Conservation (phyloP, 2,113 vertebrate genomes). For the Phrynosoma platyrhinos region DNA sequence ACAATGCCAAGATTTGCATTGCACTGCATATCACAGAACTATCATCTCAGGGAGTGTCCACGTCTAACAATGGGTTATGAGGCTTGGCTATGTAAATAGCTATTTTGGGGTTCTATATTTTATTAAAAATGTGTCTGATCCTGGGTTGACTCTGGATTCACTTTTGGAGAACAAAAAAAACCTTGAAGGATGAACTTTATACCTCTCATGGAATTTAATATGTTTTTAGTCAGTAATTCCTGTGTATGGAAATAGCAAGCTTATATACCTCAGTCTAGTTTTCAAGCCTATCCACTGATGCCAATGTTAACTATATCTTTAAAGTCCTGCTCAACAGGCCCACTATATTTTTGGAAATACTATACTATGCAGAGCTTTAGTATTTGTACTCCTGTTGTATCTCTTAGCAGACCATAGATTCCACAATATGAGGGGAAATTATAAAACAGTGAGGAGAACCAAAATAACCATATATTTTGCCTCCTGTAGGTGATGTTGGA, state of each 20-base stretch:
- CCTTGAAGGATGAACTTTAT: too few species aligned
- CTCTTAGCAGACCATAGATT: background rate
- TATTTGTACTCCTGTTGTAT: background rate
- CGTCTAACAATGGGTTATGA: background rate
- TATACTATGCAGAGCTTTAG: background rate
- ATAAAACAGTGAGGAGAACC: background rate
- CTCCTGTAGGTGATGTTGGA: background rate
- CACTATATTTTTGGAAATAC: background rate
- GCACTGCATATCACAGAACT: background rate
- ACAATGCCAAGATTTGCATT: background rate
- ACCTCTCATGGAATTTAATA: background rate
- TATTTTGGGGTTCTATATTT: background rate
- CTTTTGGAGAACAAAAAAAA: too few species aligned
- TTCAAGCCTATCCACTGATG: background rate
- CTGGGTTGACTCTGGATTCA: too few species aligned
- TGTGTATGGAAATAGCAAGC: background rate
- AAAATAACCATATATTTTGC: background rate
- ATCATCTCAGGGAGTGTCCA: background rate
- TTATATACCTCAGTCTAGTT: background rate
- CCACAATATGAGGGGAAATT: background rate
- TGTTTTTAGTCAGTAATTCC: background rate
- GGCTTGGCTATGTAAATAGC: background rate
- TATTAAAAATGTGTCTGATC: background rate
- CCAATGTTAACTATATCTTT: background rate
- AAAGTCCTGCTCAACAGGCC: background rate